These are phyloP conservation scores for Anarrhichthys ocellatus DNA, from an alignment of 2,113 vertebrate genomes.

Conservation along the genomic window DNA sequence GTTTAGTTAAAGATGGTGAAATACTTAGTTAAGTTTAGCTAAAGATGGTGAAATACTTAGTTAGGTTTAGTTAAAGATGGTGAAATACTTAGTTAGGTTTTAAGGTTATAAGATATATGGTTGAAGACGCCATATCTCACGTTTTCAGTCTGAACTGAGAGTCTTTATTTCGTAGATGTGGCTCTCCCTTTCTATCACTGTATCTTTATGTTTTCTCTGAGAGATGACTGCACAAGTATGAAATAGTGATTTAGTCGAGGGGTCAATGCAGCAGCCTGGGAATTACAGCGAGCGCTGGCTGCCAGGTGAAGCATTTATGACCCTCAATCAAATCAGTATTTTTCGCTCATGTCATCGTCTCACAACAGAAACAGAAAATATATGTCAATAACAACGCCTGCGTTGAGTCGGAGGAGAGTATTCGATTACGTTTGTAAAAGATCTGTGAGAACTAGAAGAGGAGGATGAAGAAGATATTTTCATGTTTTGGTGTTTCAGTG, in stretches of 20 bases:
- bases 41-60: no score
- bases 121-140: no score
- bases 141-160: no score
- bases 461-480: not conserved
- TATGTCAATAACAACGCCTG: not conserved
- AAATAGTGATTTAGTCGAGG: slow-evolving; percentile 35
- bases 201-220: not conserved
- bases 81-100: no score
- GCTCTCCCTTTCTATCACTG: not conserved
- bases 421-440: fast-evolving
- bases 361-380: not conserved
- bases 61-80: no score
- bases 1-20: no score
- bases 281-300: no score
- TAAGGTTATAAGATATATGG: no score
- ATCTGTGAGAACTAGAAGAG: not conserved
- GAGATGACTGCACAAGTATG: not conserved
- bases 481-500: not conserved
- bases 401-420: not conserved
- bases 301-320: slow-evolving; percentile 7
- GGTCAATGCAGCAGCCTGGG: slow-evolving; percentile 1
- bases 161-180: no score
- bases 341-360: not conserved
- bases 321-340: slow-evolving; percentile 31
- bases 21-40: no score